Evolutionary conservation across 2,888 invertebrate genomes (phyloP).

Genomic region (Odontocolon sp.): DNA sequence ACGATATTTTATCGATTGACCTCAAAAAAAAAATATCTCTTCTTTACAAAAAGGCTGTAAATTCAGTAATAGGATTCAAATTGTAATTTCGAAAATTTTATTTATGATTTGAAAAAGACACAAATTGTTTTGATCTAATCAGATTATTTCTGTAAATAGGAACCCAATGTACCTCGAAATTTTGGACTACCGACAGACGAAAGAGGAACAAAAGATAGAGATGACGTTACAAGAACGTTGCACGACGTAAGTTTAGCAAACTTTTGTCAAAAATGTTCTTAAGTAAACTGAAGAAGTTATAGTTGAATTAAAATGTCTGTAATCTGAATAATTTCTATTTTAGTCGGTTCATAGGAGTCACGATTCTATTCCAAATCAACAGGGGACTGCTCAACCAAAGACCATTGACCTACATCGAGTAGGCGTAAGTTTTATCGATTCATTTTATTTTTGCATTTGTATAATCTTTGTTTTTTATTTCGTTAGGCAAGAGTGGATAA

Average conservation of each 20-base stretch:
- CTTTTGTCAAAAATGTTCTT: neutral
- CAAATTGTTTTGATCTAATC: neutral
- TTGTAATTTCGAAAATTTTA: neutral
- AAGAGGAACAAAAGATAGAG: conserved; percentile 20
- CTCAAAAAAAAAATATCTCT: conserved; percentile 16
- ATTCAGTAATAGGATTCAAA: neutral
- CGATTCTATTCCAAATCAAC: conserved; percentile 39
- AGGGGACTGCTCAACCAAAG: conserved; percentile 47
- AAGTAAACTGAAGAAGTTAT: conserved; percentile 4
- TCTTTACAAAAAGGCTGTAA: conserved; percentile 46
- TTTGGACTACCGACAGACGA: conserved; percentile 54
- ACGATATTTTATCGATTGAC: conserved; percentile 12
- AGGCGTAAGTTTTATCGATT: conserved; percentile 61
- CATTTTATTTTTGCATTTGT: conserved; percentile 58
- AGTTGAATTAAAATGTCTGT: neutral
- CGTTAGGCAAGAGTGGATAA: conserved; percentile 91
- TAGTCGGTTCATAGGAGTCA: conserved; percentile 54
- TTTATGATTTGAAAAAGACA: neutral
- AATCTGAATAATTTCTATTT: conserved; percentile 31
- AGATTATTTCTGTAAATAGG: conserved; percentile 58
- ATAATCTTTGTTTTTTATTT: conserved; percentile 9
- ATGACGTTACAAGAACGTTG: conserved; percentile 23
- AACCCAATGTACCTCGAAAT: conserved; percentile 61
- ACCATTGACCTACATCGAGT: conserved; percentile 68
- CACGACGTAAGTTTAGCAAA: conserved; percentile 56